These are phyloP conservation scores for Lordiphosa clarofinis DNA, from an alignment of 1,140 invertebrate genomes.

Conservation along the genomic window DNA sequence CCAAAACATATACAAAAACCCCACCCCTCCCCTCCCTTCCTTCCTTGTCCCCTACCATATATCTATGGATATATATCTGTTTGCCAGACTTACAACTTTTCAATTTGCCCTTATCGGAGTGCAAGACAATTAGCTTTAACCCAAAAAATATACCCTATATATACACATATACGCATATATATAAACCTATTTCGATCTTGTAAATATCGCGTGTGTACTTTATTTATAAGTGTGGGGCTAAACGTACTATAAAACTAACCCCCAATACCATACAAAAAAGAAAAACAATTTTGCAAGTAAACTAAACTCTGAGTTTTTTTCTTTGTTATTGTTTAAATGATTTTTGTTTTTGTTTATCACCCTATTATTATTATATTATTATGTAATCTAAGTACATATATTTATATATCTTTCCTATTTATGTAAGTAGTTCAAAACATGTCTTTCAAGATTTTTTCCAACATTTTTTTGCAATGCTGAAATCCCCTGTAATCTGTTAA, in stretches of 20 bases:
- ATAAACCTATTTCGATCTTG: conserved; percentile 36
- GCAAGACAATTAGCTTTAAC: neutral
- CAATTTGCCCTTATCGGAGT: conserved; percentile 4
- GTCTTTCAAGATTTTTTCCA: conserved; percentile 17
- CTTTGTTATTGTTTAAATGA: conserved; percentile 52
- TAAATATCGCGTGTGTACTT: conserved; percentile 62
- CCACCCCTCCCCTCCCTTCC: conserved; percentile 9
- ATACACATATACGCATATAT: conserved; percentile 24
- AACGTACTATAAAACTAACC: conserved; percentile 10
- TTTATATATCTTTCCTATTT: conserved; percentile 19
- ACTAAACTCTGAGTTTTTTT: conserved; percentile 25
- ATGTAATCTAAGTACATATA: conserved; percentile 30
- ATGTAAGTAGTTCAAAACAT: conserved; percentile 44
- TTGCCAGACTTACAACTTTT: conserved; percentile 16
- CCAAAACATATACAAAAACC: conserved; percentile 45
- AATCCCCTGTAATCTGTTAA: conserved; percentile 16
- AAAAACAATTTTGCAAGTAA: conserved; percentile 12
- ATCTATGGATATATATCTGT: conserved; percentile 6
- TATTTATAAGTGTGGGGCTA: conserved; percentile 20
- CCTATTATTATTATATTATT: conserved; percentile 48
- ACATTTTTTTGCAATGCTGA: conserved; percentile 15
- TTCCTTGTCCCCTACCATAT: neutral
- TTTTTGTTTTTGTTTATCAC: conserved; percentile 64
- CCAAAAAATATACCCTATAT: neutral
- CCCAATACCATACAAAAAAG: neutral